Evolutionary conservation across 2,113 vertebrate species (phyloP).

Genomic region (Hippocampus abdominalis): DNA sequence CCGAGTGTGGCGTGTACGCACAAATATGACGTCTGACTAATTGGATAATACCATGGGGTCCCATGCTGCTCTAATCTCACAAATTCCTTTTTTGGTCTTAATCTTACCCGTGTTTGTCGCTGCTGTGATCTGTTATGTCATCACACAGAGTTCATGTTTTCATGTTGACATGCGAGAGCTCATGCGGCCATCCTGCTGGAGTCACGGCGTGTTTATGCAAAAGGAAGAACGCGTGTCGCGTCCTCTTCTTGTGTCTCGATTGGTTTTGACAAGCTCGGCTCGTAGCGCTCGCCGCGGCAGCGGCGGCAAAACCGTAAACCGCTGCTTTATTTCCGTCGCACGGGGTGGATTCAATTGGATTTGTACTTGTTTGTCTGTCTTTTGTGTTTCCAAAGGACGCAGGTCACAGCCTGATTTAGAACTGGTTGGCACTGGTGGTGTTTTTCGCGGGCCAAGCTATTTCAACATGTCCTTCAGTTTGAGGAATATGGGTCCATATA

Average conservation of each 20-base stretch:
- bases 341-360: neutral
- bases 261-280: constrained; percentile 44
- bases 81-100: neutral
- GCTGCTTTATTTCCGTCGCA: constrained; percentile 24
- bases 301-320: constrained; percentile 31
- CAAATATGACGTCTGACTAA: neutral
- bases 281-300: constrained; percentile 12
- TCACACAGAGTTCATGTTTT: constrained; percentile 10
- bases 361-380: neutral
- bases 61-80: neutral
- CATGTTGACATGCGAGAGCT: constrained; percentile 16
- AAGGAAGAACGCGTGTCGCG: constrained; percentile 15
- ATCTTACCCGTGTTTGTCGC: constrained; percentile 16
- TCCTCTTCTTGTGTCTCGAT: constrained; percentile 13
- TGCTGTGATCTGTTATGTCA: constrained; percentile 31
- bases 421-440: neutral
- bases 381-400: neutral
- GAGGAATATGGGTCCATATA: neutral
- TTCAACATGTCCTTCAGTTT: neutral
- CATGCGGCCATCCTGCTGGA: constrained; percentile 20
- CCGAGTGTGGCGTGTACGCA: neutral
- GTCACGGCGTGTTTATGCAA: constrained; percentile 1
- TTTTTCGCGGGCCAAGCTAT: neutral
- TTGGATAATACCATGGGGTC: neutral
- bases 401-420: neutral